A percentile compares a stretch with the other conserved stretches of the same genome.
Conservation (phyloP, 2,113 vertebrate genomes). For the Dicerorhinus sumatrensis region DNA sequence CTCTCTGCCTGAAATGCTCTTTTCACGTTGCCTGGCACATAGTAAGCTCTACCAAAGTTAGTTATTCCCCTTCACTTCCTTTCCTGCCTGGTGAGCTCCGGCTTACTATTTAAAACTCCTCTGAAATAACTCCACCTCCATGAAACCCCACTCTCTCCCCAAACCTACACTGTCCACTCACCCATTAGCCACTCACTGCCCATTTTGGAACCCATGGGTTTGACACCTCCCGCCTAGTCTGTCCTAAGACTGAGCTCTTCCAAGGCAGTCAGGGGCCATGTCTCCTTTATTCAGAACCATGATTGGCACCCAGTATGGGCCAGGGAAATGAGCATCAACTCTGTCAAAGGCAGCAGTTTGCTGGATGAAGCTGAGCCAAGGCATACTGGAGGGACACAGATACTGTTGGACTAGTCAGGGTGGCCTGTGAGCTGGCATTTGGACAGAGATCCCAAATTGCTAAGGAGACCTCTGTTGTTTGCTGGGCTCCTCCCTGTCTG, state of each 20-base stretch:
- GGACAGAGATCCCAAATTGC: not conserved
- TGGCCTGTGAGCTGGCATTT: not conserved
- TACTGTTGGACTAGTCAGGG: not conserved
- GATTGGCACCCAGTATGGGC: not conserved
- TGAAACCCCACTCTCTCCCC: not conserved
- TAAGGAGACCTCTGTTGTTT: constrained; percentile 46
- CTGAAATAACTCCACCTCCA: not conserved
- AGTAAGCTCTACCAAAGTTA: not conserved
- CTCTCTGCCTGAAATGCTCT: not conserved
- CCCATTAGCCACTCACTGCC: not conserved
- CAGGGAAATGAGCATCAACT: not conserved
- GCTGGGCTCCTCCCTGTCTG: constrained; percentile 53
- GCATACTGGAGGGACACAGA: not conserved
- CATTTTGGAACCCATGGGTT: not conserved
- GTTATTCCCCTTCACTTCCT: not conserved
- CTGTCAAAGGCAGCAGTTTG: not conserved
- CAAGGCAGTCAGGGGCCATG: not conserved
- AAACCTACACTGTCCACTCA: not conserved
- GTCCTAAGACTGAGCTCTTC: not conserved
- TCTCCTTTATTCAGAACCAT: constrained; percentile 5
- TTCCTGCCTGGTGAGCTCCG: not conserved
- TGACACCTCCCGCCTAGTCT: not conserved
- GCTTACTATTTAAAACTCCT: constrained; percentile 34
- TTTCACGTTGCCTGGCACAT: not conserved
- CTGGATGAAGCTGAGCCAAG: not conserved